Conservation (phyloP, 1,140 invertebrate genomes). For the Plectrocnemia conspersa region DNA sequence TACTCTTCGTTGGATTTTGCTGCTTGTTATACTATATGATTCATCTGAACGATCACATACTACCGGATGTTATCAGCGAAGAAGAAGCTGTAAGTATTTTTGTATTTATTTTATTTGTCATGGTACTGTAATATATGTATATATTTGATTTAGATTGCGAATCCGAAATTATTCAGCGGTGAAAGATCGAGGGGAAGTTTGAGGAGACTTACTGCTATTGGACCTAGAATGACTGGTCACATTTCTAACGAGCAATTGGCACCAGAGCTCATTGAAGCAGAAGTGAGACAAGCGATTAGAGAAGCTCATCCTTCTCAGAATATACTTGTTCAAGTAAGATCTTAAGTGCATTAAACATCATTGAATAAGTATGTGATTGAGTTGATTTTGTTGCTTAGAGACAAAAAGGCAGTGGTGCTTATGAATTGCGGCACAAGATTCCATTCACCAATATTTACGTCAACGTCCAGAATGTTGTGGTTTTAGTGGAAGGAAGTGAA, state of each 20-base stretch:
- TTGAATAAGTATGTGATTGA: background rate
- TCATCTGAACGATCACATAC: conserved; percentile 2
- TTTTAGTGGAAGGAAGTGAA: conserved; percentile 55
- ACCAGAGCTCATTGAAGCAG: conserved; percentile 9
- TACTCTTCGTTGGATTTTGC: background rate
- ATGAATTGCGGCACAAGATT: conserved; percentile 44
- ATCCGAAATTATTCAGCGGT: conserved; percentile 14
- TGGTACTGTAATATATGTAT: background rate
- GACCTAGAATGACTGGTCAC: conserved; percentile 11
- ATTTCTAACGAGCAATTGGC: conserved; percentile 4
- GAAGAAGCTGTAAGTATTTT: conserved; percentile 15
- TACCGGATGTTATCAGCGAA: background rate
- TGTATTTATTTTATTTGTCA: background rate
- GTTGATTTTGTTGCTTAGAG: conserved; percentile 15
- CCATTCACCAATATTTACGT: conserved; percentile 51
- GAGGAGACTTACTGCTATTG: conserved; percentile 3
- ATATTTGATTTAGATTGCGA: conserved; percentile 3
- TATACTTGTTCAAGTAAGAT: background rate
- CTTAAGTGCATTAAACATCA: background rate
- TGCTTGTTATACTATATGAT: conserved; percentile 7
- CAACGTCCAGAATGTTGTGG: conserved; percentile 64
- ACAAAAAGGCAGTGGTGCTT: conserved; percentile 45
- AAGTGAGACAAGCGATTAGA: background rate
- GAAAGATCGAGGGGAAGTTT: conserved; percentile 3
- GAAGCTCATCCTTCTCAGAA: conserved; percentile 8